Conservation (phyloP, 2,888 invertebrate species). For the Therioaphis trifolii region DNA sequence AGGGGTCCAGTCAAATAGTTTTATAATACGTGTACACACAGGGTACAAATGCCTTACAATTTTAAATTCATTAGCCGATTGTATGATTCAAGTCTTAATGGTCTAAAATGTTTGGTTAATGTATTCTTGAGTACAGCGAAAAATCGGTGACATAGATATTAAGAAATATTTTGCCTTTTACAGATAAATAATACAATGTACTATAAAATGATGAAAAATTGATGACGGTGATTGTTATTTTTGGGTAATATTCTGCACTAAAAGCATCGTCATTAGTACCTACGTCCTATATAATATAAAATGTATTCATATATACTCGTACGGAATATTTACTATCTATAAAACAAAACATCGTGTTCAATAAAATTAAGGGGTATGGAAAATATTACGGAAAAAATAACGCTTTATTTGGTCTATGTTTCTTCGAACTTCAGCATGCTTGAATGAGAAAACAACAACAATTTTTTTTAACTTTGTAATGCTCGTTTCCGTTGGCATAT, state of each 20-base stretch:
- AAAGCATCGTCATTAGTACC: background rate
- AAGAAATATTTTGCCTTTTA: background rate
- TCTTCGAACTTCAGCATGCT: background rate
- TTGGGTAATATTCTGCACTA: background rate
- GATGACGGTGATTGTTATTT: background rate
- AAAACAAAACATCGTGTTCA: too few relatives aligned
- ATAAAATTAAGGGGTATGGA: too few relatives aligned
- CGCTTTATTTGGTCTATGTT: background rate
- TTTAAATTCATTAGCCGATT: constrained; percentile 15
- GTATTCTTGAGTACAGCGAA: constrained; percentile 84
- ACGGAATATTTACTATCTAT: background rate
- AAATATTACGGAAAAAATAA: too few relatives aligned
- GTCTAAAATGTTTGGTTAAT: constrained; percentile 83
- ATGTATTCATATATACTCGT: background rate
- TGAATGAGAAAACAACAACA: too few relatives aligned
- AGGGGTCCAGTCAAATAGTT: constrained; percentile 4
- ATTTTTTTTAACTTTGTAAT: background rate
- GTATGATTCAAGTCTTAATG: constrained; percentile 65
- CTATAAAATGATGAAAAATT: background rate
- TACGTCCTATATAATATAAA: background rate
- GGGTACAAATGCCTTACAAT: too few relatives aligned
- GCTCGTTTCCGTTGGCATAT: background rate
- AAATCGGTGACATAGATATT: constrained; percentile 33
- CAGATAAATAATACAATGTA: background rate
- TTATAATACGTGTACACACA: constrained; percentile 5